Base-by-base conservation (phyloP, 2,888 invertebrate species). In the Marasmarcha lunaedactyla region DNA sequence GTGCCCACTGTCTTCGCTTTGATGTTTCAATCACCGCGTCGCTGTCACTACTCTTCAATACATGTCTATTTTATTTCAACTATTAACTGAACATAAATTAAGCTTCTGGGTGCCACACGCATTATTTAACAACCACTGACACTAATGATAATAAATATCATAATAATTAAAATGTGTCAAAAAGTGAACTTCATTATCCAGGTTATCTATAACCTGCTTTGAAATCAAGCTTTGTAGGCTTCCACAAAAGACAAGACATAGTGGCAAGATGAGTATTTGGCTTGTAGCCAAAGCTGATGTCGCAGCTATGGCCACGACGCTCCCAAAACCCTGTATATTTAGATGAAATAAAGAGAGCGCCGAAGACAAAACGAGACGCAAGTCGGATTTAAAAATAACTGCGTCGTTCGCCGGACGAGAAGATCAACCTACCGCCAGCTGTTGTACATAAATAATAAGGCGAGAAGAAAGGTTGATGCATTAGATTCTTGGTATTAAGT, bases 311-410 rank as follows among this genome's bases (percentile, higher is more conserved):
- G 62, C 71, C 71, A 58, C 76, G 74, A 73, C 71, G 83, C 74
- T 81, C 81, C 83, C 81, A 79, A 83, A 83, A 81, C 81, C 79
- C 74, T 78, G 81, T 83, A 83, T 83, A 81, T 81, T 83, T 83
- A 81, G 81, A 83, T 78, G 81, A 83, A 83, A 83, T 83, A 81
- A 83, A 83, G 81, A 83, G 79, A 74, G 74, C 68, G 65, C 74
- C 71, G 78, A 81, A 81, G 79, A 83, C 83, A 81, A 81, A 81
- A 79, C 79, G 81, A 79, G 83, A 83, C 77, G 74, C 81, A 72
- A 79, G 71, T 79, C 78, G 74, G 79, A 74, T 81, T 81, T 81
- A 79, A 78, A 81, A 83, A 83, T 81, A 81, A 74, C 76, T 62
- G 47, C 72, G 76, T 77, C 78, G 79, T 74, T 78, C 77, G 72